Evolutionary conservation across 2,113 vertebrate genomes (phyloP).

Genomic region (Myrmophylax atrothorax): DNA sequence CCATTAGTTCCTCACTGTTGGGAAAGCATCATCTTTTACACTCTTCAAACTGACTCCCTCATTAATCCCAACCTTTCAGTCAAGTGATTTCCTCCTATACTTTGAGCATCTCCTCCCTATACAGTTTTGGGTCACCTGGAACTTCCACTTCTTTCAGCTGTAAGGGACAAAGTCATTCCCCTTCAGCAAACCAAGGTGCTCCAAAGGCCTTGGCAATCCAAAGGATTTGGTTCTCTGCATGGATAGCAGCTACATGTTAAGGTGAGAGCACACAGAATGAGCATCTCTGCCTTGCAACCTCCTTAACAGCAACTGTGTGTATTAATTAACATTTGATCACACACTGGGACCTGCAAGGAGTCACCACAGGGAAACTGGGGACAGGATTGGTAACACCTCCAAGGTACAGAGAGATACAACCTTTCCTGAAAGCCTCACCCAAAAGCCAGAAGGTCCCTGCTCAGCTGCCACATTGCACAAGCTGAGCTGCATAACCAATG

Average conservation of each 20-base stretch:
- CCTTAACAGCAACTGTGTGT: accelerated
- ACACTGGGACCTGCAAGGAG: background rate
- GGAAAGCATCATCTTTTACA: background rate
- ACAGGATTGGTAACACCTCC: background rate
- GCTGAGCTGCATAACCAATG: background rate
- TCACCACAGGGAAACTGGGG: background rate
- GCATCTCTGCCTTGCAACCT: background rate
- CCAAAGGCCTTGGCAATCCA: background rate
- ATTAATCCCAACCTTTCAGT: background rate
- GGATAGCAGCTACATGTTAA: background rate
- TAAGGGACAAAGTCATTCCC: background rate
- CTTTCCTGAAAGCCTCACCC: background rate
- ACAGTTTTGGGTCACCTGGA: background rate
- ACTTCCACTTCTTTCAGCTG: background rate
- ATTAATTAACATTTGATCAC: background rate
- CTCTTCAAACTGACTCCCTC: background rate
- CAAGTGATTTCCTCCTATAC: background rate
- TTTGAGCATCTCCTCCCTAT: background rate
- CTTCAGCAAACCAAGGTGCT: background rate
- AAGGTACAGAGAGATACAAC: background rate
- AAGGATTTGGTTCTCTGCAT: background rate
- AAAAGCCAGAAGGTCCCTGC: background rate
- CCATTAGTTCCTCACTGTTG: background rate
- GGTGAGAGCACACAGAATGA: background rate
- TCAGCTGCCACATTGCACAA: background rate